Evolutionary conservation across 2,113 vertebrate genomes (phyloP), one percentile per base, ranked within the genome.

Genomic region (Aspiorhynchus laticeps): DNA sequence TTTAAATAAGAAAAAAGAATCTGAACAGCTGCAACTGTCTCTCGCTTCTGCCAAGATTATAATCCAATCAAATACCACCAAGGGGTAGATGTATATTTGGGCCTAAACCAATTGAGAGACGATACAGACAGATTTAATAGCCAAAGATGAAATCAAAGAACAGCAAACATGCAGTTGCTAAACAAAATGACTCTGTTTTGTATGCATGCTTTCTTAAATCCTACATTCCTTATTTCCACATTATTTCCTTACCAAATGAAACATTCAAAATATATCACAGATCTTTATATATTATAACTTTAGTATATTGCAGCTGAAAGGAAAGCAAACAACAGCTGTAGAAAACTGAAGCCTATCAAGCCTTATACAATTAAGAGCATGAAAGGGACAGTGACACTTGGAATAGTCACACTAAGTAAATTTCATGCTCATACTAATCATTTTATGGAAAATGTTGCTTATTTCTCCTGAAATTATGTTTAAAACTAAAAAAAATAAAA

Each of bases 61-160:
- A 71, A 83, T 69, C 63, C 63, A 71, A 83, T 71, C 81, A 71
- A 71, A 83, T 71, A 83, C 46, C 63, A 83, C 63, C 63, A 24
- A 83, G 43, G 41, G 80, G 43, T 48, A 83, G 19, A 71, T 83
- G 56, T 81, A 71, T 69, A 83, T 67, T 83, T 71, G 46, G 28
- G 80, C 71, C 26, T 31, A 83, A 69, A 71, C 17, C 43, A 69
- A 71, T 33, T 48, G 43, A 83, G 81, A 69, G 28, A 71, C 11
- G 3, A 83, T 69, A 51, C 11, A 21, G 26, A 28, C 28, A 83
- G 21, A 71, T 83, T 4, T 28, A 82, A 67, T 26, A 48, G 10
- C 5, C 10, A 31, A 26, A 28, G 26, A 46, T 69, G 15, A 82
- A 67, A 82, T 48, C 61, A 48, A 21, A 82, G 17, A 67, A 41